Conservation (phyloP, 2,888 invertebrate genomes). For the Rugalucina vietnamica region DNA sequence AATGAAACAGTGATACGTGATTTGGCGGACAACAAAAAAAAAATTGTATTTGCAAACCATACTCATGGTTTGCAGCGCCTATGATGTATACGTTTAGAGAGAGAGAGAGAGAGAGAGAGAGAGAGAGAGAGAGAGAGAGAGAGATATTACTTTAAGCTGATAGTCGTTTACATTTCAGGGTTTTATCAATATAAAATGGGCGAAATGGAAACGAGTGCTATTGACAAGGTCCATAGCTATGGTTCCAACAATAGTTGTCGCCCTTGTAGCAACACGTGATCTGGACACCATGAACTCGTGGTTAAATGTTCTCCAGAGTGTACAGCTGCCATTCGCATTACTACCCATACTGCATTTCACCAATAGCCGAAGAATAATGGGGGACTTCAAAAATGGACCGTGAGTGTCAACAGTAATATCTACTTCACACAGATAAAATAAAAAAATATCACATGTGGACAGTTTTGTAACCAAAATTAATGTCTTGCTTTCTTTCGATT, state of each 20-base stretch:
- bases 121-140: too few species aligned
- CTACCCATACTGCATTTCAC: slow-evolving; percentile 94
- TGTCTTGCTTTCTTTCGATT: too few species aligned
- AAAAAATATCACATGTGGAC: too few species aligned
- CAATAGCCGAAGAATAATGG: slow-evolving; percentile 91
- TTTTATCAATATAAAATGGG: slow-evolving; percentile 93
- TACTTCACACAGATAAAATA: background rate
- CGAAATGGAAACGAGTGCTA: slow-evolving; percentile 93
- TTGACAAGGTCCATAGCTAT: slow-evolving; percentile 93
- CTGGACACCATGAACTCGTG: slow-evolving; percentile 92
- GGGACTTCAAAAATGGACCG: slow-evolving; percentile 91
- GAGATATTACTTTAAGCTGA: too few species aligned
- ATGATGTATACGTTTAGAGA: too few species aligned
- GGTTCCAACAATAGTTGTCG: slow-evolving; percentile 85
- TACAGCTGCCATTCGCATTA: slow-evolving; percentile 94
- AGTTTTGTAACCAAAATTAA: too few species aligned
- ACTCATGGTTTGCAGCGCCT: background rate
- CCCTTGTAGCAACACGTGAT: slow-evolving; percentile 85
- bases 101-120: too few species aligned
- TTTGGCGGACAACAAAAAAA: background rate
- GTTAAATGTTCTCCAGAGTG: slow-evolving; percentile 92
- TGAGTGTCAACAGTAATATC: slow-evolving; percentile 40
- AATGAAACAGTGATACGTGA: too few species aligned
- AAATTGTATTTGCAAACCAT: background rate
- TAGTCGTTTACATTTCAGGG: slow-evolving; percentile 85